Percentiles rank a stretch among this genome's conserved stretches.
Conservation (phyloP, 2,797 vertebrate species). For the Myotis pilosus region DNA sequence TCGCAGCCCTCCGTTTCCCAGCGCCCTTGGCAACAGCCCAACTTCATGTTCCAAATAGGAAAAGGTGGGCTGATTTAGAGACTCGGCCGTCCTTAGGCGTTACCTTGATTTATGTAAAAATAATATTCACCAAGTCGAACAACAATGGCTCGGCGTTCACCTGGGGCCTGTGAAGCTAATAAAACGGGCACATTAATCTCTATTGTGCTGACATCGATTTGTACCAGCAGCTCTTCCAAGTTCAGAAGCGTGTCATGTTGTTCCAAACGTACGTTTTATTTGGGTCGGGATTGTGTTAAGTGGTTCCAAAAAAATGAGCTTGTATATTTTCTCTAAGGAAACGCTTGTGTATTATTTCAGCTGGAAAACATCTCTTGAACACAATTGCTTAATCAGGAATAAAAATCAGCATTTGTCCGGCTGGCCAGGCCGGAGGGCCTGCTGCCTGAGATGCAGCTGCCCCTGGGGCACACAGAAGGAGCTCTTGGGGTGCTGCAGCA, state of each 20-base stretch:
- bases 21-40: conserved; percentile 37
- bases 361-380: conserved; percentile 76
- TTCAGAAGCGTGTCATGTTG: conserved; percentile 44
- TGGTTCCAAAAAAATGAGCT: conserved; percentile 80
- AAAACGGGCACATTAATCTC: conserved; percentile 57
- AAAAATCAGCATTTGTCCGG: conserved; percentile 75
- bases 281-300: conserved; percentile 74
- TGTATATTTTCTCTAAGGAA: conserved; percentile 72
- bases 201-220: conserved; percentile 14
- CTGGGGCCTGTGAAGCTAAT: conserved; percentile 56
- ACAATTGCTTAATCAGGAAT: conserved; percentile 81
- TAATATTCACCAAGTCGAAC: conserved; percentile 13
- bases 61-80: conserved; percentile 70
- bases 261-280: conserved; percentile 58
- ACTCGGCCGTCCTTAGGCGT: conserved; percentile 42
- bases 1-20: conserved; percentile 26
- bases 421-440: conserved; percentile 70
- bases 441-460: conserved; percentile 72
- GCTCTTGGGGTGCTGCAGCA: conserved; percentile 67
- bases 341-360: conserved; percentile 85
- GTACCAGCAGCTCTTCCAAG: conserved; percentile 29
- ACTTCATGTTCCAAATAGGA: conserved; percentile 56
- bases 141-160: conserved; percentile 53
- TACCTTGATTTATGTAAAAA: conserved; percentile 61
- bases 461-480: conserved; percentile 64